Evolutionary conservation across 2,888 invertebrate genomes (phyloP).

Genomic region (Automeris io): DNA sequence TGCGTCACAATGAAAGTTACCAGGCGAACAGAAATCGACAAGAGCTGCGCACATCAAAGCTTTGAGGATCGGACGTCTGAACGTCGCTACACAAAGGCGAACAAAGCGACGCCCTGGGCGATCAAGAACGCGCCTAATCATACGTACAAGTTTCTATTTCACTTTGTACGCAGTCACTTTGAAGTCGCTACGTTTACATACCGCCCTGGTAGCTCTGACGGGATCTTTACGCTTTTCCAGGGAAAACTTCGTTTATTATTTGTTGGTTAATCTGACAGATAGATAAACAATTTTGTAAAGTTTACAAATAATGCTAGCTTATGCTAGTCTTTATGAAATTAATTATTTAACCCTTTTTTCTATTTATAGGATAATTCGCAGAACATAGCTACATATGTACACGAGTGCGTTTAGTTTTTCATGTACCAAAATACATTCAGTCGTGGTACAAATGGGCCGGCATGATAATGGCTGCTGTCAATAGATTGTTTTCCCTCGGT

Average conservation of each 20-base stretch:
- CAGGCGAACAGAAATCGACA: constrained; percentile 53
- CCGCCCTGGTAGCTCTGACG: constrained; percentile 48
- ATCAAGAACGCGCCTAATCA: constrained; percentile 69
- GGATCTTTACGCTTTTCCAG: constrained; percentile 20
- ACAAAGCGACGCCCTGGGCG: constrained; percentile 64
- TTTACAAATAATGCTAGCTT: no score
- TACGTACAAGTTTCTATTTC: constrained; percentile 61
- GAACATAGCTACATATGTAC: no score
- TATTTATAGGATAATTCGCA: no score
- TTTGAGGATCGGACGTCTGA: constrained; percentile 31
- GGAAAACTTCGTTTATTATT: constrained; percentile 15
- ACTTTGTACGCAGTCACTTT: constrained; percentile 70
- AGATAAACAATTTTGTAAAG: no score
- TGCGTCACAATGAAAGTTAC: constrained; percentile 22
- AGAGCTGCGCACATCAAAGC: constrained; percentile 45
- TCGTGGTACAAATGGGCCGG: no score
- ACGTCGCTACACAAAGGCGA: constrained; percentile 49
- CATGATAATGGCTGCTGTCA: no score
- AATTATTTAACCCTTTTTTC: no score
- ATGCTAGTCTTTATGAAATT: no score
- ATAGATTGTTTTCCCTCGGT: no score
- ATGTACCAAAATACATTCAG: no score
- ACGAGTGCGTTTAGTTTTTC: no score
- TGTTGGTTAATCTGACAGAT: constrained; percentile 6
- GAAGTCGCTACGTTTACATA: constrained; percentile 55